Percentiles rank a stretch among this genome's conserved stretches.
Conservation (phyloP, 2,113 vertebrate genomes). For the Ceyx cyanopectus region DNA sequence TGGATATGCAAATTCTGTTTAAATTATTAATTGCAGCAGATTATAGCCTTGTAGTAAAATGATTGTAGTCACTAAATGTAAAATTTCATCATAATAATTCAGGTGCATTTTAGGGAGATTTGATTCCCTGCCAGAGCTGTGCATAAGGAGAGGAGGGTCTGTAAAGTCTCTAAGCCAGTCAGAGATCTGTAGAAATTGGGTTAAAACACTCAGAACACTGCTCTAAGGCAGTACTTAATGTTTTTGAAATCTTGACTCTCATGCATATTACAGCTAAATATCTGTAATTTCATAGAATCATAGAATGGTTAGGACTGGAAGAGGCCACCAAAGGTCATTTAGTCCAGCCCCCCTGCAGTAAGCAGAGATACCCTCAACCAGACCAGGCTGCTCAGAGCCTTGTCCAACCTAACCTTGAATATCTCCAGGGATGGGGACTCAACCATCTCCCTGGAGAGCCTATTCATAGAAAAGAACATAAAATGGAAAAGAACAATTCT, state of each 20-base stretch:
- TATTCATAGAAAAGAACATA: too few species aligned
- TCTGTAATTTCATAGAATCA: neutral
- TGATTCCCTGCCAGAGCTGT: neutral
- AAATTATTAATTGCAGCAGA: constrained; percentile 27
- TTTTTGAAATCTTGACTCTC: neutral
- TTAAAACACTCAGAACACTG: neutral
- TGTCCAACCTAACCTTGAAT: too few species aligned
- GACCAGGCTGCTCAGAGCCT: too few species aligned
- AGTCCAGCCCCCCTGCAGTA: too few species aligned
- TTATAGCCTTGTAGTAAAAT: neutral
- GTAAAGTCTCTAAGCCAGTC: neutral
- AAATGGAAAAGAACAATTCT: neutral
- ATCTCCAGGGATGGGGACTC: too few species aligned
- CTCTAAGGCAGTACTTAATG: neutral
- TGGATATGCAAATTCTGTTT: neutral
- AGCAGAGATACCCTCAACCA: too few species aligned
- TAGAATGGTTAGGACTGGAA: too few species aligned
- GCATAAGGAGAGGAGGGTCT: neutral
- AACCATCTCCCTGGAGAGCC: too few species aligned
- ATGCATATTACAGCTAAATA: neutral
- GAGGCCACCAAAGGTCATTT: too few species aligned
- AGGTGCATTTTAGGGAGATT: neutral
- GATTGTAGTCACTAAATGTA: neutral
- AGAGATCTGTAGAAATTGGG: neutral
- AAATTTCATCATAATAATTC: neutral